These are phyloP conservation scores for Argynnis bischoffii DNA, from an alignment of 2,888 invertebrate species.

Conservation along the genomic window DNA sequence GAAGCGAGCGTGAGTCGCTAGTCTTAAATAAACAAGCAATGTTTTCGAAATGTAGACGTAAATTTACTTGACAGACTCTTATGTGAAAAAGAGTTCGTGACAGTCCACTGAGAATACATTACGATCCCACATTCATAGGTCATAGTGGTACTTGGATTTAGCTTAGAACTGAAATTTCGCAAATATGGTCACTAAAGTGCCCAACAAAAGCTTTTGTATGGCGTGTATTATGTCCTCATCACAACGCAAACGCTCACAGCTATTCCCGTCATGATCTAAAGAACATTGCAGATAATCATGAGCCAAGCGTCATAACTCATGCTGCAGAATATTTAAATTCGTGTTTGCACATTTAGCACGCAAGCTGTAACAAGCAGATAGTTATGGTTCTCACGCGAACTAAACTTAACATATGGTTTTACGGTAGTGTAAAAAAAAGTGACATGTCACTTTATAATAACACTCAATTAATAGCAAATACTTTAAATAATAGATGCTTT, in stretches of 20 bases:
- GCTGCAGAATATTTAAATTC: slow-evolving; percentile 56
- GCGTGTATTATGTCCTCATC: slow-evolving; percentile 37
- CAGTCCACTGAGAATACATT: slow-evolving; percentile 38
- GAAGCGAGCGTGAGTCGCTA: too few relatives aligned
- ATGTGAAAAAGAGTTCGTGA: slow-evolving; percentile 39
- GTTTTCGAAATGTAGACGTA: slow-evolving; percentile 23
- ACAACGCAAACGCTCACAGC: slow-evolving; percentile 35
- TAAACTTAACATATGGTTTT: slow-evolving; percentile 44
- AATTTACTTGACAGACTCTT: slow-evolving; percentile 32
- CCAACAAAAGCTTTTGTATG: slow-evolving; percentile 27
- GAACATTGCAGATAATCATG: slow-evolving; percentile 58
- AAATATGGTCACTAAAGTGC: slow-evolving; percentile 35
- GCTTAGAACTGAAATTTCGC: slow-evolving; percentile 21
- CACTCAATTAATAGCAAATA: not conserved
- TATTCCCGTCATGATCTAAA: slow-evolving; percentile 43
- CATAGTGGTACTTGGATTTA: slow-evolving; percentile 36
- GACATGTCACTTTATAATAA: slow-evolving; percentile 29
- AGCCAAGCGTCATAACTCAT: slow-evolving; percentile 56
- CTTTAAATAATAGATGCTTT: not conserved
- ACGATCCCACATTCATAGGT: slow-evolving; percentile 35
- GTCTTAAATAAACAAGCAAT: not conserved
- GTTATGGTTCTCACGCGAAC: slow-evolving; percentile 59
- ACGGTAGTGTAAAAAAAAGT: slow-evolving; percentile 31
- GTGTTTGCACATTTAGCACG: slow-evolving; percentile 61
- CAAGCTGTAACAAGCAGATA: slow-evolving; percentile 57